Evolutionary conservation across 2,113 vertebrate species (phyloP).

Genomic region (Burhinus oedicnemus): DNA sequence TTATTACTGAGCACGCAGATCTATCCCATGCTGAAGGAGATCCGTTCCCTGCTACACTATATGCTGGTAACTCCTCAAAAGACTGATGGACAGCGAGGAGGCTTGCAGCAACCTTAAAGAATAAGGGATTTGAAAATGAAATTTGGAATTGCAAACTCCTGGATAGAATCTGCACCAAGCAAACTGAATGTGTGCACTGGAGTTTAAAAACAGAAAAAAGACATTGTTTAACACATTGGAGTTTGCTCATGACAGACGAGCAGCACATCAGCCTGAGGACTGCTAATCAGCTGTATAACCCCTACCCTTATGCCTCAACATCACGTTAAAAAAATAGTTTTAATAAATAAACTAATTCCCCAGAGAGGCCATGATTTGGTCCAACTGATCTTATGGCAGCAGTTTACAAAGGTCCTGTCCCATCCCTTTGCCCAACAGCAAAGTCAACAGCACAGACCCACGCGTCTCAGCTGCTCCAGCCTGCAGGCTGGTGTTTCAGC

Average conservation of each 20-base stretch:
- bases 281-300: neutral
- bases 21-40: neutral
- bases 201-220: neutral
- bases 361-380: neutral
- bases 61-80: neutral
- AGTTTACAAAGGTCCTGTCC: neutral
- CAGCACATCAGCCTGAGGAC: neutral
- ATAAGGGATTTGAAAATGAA: neutral
- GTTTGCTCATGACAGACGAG: neutral
- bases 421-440: neutral
- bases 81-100: neutral
- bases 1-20: neutral
- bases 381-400: neutral
- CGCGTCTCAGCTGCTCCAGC: neutral
- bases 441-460: neutral
- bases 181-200: neutral
- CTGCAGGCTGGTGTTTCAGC: neutral
- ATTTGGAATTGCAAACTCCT: neutral
- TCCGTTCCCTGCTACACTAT: no score
- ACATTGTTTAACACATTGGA: neutral
- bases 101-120: neutral
- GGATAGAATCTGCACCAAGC: neutral
- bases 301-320: neutral
- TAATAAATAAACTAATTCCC: neutral
- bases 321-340: neutral